phyloP scores from a whole-genome alignment of 2,113 vertebrate species.

The Microcebus griseorufus region DNA sequence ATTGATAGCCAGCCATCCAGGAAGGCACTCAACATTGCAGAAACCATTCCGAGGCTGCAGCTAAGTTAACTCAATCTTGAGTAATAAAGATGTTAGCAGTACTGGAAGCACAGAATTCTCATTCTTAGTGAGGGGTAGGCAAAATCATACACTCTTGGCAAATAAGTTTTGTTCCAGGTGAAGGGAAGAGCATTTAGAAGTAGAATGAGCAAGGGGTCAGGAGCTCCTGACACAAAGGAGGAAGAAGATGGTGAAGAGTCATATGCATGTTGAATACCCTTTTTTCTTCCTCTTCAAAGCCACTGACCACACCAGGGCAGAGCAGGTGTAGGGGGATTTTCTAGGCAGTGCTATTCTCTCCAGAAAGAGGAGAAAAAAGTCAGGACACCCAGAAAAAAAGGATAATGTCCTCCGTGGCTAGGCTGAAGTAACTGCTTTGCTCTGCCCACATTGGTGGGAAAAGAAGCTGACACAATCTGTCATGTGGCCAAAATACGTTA shows the following conservation, averaged over 20 bases:
- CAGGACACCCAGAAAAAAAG: neutral
- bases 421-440: neutral
- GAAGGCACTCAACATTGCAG: neutral
- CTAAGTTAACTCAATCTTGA: neutral
- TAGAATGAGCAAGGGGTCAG: neutral
- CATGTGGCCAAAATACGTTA: neutral
- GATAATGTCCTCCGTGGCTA: neutral
- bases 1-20: neutral
- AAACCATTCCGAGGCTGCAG: neutral
- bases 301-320: neutral
- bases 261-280: neutral
- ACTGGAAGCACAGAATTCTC: neutral
- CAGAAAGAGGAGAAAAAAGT: neutral
- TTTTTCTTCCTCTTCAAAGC: neutral
- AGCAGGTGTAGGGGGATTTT: neutral
- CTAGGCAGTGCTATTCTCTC: neutral
- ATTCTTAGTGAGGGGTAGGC: neutral
- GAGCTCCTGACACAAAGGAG: neutral
- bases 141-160: neutral
- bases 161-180: neutral
- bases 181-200: neutral
- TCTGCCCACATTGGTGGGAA: neutral
- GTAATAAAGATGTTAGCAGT: constrained; percentile 11
- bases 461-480: neutral
- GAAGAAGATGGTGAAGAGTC: neutral